phyloP scores from a whole-genome alignment of 1,140 invertebrate genomes.

The Caenorhabditis elegans region WBcel235 BX284604.4:15900001-15900500 shows the following conservation, averaged over 20 bases:
- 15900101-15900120: background rate
- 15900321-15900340: too few species aligned
- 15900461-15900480: background rate
- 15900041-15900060: slow-evolving; percentile 14
- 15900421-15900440: background rate
- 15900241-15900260: too few species aligned
- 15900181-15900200: background rate
- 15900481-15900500: slow-evolving; percentile 1
- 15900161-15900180: background rate
- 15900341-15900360: background rate
- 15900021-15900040: slow-evolving; percentile 14
- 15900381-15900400: background rate
- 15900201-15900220: background rate
- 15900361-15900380: background rate
- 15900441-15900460: background rate
- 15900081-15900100: slow-evolving; percentile 22
- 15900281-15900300: too few species aligned
- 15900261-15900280: too few species aligned
- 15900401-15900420: background rate
- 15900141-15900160: slow-evolving; percentile 25
- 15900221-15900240: too few species aligned
- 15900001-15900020: background rate
- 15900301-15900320: too few species aligned
- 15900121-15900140: slow-evolving; percentile 12
- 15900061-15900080: background rate